These are phyloP conservation scores for Xyrichtys novacula DNA, from an alignment of 2,797 vertebrate genomes.

Conservation along the genomic window DNA sequence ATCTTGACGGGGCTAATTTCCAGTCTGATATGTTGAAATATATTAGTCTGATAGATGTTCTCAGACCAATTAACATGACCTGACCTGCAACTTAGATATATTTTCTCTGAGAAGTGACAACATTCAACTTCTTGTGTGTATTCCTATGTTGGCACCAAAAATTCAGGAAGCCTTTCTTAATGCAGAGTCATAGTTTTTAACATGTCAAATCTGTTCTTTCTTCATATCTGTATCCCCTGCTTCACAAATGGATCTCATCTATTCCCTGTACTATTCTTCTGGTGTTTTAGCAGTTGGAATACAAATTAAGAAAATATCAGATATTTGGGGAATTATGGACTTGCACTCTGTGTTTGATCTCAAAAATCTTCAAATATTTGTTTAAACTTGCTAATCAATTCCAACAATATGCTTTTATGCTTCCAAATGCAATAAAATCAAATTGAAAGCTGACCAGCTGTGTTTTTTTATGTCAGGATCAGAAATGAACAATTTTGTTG, in stretches of 20 bases:
- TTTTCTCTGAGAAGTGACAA: background rate
- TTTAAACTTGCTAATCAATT: background rate
- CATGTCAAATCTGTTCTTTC: background rate
- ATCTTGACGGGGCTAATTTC: background rate
- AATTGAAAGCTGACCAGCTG: background rate
- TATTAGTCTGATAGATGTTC: background rate
- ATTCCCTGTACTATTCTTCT: background rate
- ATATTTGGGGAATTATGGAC: no score
- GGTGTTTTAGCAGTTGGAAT: background rate
- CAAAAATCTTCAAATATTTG: background rate
- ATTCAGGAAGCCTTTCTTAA: background rate
- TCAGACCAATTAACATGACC: background rate
- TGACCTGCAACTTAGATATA: no score
- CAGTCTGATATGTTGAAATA: background rate
- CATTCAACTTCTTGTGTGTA: background rate
- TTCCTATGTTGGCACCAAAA: background rate
- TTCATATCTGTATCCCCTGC: background rate
- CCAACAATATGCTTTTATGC: background rate
- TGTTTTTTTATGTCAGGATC: background rate
- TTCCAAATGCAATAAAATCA: constrained; percentile 41
- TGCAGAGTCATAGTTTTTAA: background rate
- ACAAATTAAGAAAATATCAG: background rate
- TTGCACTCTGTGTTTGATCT: background rate
- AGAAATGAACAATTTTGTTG: no score
- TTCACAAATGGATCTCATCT: background rate